Evolutionary conservation across 2,797 vertebrate genomes (phyloP).

Genomic region (Nothura maculosa): DNA sequence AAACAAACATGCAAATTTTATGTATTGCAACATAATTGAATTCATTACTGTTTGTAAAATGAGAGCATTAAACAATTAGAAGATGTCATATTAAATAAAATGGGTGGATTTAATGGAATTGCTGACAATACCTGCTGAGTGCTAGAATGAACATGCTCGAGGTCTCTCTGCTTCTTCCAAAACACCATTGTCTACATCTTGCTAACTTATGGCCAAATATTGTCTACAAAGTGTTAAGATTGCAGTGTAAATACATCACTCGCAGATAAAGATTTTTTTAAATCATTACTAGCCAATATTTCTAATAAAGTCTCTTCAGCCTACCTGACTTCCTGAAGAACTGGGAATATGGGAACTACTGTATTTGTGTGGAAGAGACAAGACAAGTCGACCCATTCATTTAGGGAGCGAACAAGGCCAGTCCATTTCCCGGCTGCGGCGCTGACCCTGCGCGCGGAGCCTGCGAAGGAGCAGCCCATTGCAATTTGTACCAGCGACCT

Average conservation of each 20-base stretch:
- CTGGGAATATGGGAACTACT: neutral
- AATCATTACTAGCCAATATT: neutral
- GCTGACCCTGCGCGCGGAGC: slow-evolving; percentile 73
- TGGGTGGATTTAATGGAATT: neutral
- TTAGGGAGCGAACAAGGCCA: slow-evolving; percentile 69
- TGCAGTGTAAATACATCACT: neutral
- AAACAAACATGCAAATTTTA: too few species aligned
- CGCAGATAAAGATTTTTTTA: neutral
- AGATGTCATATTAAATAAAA: neutral
- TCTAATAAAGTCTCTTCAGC: neutral
- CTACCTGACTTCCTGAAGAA: neutral
- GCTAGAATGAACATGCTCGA: neutral
- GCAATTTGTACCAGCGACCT: slow-evolving; percentile 72
- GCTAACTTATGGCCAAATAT: neutral
- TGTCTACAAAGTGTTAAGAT: neutral
- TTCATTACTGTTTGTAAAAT: neutral
- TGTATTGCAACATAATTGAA: neutral
- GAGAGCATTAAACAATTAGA: neutral
- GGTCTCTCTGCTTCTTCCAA: neutral
- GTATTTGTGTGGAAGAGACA: slow-evolving; percentile 13
- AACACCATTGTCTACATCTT: neutral
- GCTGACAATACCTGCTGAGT: neutral
- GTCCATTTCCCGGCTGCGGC: slow-evolving; percentile 69
- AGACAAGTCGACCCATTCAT: slow-evolving; percentile 63
- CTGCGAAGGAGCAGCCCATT: slow-evolving; percentile 70